phyloP scores from a whole-genome alignment of 2,113 vertebrate genomes.

The Microtus pennsylvanicus region DNA sequence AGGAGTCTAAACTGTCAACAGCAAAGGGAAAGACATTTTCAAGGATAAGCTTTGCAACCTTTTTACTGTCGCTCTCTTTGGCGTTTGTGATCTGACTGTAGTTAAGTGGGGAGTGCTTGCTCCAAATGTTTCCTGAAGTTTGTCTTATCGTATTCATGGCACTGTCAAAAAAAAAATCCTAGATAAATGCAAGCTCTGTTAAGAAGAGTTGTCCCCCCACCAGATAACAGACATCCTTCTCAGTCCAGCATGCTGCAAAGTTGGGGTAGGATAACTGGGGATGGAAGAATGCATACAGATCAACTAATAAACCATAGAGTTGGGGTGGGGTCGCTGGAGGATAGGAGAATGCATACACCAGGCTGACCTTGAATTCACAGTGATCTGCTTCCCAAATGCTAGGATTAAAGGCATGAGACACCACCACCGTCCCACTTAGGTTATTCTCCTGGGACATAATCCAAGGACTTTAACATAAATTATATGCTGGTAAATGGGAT shows the following conservation, averaged over 20 bases:
- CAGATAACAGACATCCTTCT: background rate
- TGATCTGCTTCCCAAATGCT: background rate
- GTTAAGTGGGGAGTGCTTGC: background rate
- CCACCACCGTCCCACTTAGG: background rate
- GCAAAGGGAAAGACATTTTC: background rate
- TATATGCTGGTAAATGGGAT: background rate
- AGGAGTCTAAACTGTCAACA: slow-evolving; percentile 3
- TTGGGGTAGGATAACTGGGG: background rate
- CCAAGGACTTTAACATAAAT: background rate
- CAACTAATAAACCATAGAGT: background rate
- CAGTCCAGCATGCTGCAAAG: background rate
- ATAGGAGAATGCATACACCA: background rate
- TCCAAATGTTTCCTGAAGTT: background rate
- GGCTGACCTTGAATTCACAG: background rate
- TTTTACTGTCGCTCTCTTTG: background rate
- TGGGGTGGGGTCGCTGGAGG: background rate
- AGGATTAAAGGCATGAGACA: too few species aligned
- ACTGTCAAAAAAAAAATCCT: background rate
- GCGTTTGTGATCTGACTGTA: background rate
- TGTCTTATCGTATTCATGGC: background rate
- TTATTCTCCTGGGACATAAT: background rate
- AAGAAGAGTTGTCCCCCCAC: too few species aligned
- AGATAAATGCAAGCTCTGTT: background rate
- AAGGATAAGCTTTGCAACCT: background rate
- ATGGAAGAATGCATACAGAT: background rate